These are phyloP conservation scores for Acanthosepion lycidas DNA, from an alignment of 2,888 invertebrate species.

Conservation along the genomic window DNA sequence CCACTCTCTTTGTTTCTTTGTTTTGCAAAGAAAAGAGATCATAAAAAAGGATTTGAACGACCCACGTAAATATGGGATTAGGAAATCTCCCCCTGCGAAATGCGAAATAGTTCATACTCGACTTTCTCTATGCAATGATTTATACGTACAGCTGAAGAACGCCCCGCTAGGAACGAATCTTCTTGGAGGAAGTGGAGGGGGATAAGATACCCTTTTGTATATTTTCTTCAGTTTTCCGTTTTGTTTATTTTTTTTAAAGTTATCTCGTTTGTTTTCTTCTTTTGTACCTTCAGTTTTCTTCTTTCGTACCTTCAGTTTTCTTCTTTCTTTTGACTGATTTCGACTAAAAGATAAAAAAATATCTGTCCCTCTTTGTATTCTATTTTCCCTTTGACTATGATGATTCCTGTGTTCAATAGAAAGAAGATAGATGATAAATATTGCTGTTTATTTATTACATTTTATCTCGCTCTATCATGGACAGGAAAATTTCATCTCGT, in stretches of 20 bases:
- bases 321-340: not conserved
- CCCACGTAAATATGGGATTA: no score
- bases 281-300: not conserved
- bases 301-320: not conserved
- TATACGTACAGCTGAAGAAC: not conserved
- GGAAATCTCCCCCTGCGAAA: not conserved
- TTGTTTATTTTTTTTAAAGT: no score
- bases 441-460: no score
- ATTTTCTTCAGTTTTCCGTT: not conserved
- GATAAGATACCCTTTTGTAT: not conserved
- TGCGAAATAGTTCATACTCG: not conserved
- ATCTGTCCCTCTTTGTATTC: no score
- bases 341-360: no score
- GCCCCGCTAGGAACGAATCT: no score
- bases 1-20: no score
- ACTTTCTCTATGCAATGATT: not conserved
- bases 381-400: no score
- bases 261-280: not conserved
- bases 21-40: no score
- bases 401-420: no score
- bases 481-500: not conserved
- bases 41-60: no score
- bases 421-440: no score
- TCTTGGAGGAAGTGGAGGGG: not conserved
- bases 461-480: constrained; percentile 42